These are phyloP conservation scores for Leptocoma aspasia DNA, from an alignment of 2,113 vertebrate species.

Conservation along the genomic window DNA sequence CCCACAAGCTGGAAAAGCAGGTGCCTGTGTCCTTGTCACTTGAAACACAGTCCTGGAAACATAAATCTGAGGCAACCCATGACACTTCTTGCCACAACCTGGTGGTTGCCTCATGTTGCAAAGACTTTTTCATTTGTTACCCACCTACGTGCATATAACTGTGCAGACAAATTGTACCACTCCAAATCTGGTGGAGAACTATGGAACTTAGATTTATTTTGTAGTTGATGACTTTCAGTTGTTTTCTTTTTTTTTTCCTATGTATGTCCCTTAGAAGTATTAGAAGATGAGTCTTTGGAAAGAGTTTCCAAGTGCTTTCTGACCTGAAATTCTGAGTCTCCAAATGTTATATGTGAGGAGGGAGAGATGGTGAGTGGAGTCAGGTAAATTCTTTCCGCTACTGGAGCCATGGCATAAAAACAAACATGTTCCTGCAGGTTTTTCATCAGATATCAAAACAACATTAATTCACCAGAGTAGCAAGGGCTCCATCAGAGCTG, in stretches of 20 bases:
- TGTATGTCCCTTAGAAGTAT: background rate
- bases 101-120: background rate
- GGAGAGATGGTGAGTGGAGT: background rate
- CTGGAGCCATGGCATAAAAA: background rate
- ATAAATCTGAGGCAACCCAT: background rate
- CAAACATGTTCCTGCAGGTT: background rate
- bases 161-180: background rate
- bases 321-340: background rate
- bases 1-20: background rate
- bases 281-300: background rate
- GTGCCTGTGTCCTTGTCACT: background rate
- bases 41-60: background rate
- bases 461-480: background rate
- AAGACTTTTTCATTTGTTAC: background rate
- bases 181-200: background rate
- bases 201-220: background rate
- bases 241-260: background rate
- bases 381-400: background rate
- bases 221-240: background rate
- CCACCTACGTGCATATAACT: accelerated
- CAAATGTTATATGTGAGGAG: background rate
- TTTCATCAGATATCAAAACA: background rate
- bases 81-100: background rate
- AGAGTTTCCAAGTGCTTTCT: background rate
- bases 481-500: background rate